Conservation (phyloP, 2,797 vertebrate species). For the Trachops cirrhosus region DNA sequence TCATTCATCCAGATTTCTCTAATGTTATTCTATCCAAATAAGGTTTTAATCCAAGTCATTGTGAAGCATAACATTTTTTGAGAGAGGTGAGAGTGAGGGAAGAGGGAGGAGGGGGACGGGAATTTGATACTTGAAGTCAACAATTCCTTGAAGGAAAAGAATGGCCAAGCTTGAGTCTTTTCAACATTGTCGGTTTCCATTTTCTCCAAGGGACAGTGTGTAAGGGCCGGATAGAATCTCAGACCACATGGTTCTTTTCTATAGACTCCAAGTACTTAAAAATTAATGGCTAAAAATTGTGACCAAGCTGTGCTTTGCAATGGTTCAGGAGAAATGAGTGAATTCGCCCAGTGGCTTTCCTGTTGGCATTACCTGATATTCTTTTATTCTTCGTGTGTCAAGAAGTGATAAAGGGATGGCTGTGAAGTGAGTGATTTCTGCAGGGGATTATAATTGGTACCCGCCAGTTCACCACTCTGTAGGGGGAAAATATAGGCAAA, state of each 20-base stretch:
- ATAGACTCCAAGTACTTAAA: background rate
- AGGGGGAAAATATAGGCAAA: background rate
- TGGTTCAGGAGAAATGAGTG: background rate
- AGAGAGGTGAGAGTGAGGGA: background rate
- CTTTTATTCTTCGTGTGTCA: conserved; percentile 9
- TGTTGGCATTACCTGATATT: background rate
- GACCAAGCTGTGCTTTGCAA: background rate
- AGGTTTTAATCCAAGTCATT: background rate
- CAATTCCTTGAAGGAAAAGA: background rate
- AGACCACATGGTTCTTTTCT: background rate
- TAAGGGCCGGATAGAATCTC: background rate
- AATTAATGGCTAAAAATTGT: background rate
- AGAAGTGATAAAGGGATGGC: background rate
- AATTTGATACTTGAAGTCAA: background rate
- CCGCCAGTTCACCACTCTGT: background rate
- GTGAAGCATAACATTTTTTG: background rate
- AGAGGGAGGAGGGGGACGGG: background rate
- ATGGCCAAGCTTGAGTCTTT: background rate
- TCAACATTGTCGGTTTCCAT: background rate
- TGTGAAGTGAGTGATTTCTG: background rate
- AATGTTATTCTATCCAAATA: background rate
- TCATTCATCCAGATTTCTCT: background rate
- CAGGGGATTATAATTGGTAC: background rate
- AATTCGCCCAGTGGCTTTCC: background rate
- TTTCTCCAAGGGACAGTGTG: background rate